phyloP scores from a whole-genome alignment of 2,888 invertebrate genomes.

The Hedychridium roseum region DNA sequence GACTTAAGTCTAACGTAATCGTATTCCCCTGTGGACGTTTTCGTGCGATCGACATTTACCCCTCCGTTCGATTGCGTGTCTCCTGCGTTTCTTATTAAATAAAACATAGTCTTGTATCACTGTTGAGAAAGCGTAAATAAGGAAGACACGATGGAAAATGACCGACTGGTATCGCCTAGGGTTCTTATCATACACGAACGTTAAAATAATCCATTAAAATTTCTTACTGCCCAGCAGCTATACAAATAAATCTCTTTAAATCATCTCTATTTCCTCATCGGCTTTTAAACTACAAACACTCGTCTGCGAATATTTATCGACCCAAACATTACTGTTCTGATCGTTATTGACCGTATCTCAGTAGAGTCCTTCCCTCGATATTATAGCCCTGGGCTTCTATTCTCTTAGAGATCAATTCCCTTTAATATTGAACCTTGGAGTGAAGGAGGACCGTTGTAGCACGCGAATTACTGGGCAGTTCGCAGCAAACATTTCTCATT shows the following conservation, averaged over 20 bases:
- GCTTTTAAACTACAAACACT: neutral
- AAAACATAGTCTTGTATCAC: slow-evolving; percentile 17
- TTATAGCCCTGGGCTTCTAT: neutral
- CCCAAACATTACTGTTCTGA: neutral
- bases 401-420: slow-evolving; percentile 3
- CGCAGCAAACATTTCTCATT: neutral
- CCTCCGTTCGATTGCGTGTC: slow-evolving; percentile 1
- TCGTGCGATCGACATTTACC: slow-evolving; percentile 16
- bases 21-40: slow-evolving; percentile 8
- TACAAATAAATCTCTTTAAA: slow-evolving; percentile 15
- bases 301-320: neutral
- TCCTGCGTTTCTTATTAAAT: neutral
- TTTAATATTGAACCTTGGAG: slow-evolving; percentile 7
- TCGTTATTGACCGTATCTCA: neutral
- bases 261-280: neutral
- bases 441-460: neutral
- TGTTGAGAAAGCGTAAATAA: slow-evolving; percentile 19
- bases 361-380: neutral
- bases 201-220: slow-evolving; percentile 17
- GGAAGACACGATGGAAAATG: slow-evolving; percentile 20
- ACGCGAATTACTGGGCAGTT: neutral
- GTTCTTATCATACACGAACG: neutral
- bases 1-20: neutral
- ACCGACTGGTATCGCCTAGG: slow-evolving; percentile 5
- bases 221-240: slow-evolving; percentile 35